phyloP scores from a whole-genome alignment of 2,888 invertebrate species.

The Plagodis dolabraria region DNA sequence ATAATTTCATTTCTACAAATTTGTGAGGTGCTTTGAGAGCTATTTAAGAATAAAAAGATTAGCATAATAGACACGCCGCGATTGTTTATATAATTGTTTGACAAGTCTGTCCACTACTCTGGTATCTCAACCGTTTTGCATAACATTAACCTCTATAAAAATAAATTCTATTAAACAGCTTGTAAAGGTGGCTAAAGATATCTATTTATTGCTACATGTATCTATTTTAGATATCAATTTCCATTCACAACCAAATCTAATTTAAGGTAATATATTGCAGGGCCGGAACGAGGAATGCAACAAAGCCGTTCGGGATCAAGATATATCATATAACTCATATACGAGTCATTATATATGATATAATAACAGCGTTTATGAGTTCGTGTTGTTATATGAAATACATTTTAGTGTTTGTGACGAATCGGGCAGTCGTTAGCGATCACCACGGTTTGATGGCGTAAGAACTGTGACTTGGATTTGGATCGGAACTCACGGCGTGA shows the following conservation, averaged over 20 bases:
- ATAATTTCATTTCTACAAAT: too few species aligned
- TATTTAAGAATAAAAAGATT: too few species aligned
- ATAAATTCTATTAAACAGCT: background rate
- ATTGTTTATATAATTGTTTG: too few species aligned
- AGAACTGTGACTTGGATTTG: constrained; percentile 55
- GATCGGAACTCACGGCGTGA: constrained; percentile 42
- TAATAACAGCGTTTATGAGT: constrained; percentile 45
- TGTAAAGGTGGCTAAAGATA: background rate
- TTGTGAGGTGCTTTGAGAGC: too few species aligned
- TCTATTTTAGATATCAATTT: constrained; percentile 10
- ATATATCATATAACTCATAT: constrained; percentile 8
- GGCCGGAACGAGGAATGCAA: constrained; percentile 47
- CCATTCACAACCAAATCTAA: constrained; percentile 29
- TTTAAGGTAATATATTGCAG: constrained; percentile 35
- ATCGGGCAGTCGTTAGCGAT: constrained; percentile 69
- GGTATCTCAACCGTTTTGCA: background rate
- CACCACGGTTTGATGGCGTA: constrained; percentile 67
- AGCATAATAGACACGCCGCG: too few species aligned
- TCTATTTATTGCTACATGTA: constrained; percentile 6
- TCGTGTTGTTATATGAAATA: constrained; percentile 70
- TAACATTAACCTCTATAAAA: background rate
- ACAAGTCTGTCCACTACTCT: background rate
- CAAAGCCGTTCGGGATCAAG: constrained; percentile 26
- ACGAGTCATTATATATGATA: constrained; percentile 45
- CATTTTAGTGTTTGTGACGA: constrained; percentile 73